These are phyloP conservation scores for Phataginus tricuspis DNA, from an alignment of 2,797 vertebrate genomes.

Conservation along the genomic window DNA sequence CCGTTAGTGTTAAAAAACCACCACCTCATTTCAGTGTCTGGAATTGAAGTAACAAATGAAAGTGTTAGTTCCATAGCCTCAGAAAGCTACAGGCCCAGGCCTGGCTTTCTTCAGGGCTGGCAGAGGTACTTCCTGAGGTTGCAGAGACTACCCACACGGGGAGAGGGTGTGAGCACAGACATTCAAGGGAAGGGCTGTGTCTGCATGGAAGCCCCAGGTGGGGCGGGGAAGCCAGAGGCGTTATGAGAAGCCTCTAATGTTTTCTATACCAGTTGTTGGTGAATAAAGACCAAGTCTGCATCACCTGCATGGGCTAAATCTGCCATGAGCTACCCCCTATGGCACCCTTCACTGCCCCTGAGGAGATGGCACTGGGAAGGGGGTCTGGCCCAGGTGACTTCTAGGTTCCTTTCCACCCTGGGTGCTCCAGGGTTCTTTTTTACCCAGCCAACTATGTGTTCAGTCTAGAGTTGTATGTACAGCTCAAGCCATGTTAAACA, in stretches of 20 bases:
- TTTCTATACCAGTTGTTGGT: not conserved
- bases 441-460: not conserved
- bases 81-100: not conserved
- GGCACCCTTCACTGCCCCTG: not conserved
- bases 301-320: not conserved
- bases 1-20: not conserved
- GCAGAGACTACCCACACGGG: fast-evolving
- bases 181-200: not conserved
- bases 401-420: not conserved
- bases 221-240: fast-evolving
- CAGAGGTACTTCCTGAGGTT: not conserved
- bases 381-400: not conserved
- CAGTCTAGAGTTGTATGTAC: not conserved
- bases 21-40: not conserved
- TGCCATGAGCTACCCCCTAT: not conserved
- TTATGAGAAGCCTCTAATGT: too few relatives aligned
- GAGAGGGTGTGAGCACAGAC: not conserved
- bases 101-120: not conserved
- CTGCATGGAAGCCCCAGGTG: not conserved
- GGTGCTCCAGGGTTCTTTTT: not conserved
- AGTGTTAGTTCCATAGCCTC: not conserved
- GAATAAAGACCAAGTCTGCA: not conserved
- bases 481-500: not conserved
- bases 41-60: not conserved
- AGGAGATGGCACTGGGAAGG: not conserved